Evolutionary conservation across 37 sponge, comb jelly and placozoan genomes (phyloP).

Genomic region (Cladorhizidae sp.): DNA sequence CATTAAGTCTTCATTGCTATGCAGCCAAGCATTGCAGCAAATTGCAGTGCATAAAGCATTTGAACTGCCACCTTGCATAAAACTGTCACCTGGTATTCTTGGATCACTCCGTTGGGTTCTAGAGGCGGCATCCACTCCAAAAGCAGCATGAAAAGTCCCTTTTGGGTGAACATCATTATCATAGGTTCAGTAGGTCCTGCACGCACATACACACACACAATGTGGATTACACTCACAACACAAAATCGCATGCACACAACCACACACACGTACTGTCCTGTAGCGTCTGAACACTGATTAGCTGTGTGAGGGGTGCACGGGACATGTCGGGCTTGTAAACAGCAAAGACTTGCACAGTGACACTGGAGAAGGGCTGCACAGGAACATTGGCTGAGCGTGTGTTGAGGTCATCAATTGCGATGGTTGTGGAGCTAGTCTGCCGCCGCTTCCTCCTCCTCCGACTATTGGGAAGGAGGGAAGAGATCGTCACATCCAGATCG

Average conservation of each 20-base stretch:
- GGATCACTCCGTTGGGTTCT: slow-evolving; percentile 51
- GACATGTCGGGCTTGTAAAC: background rate
- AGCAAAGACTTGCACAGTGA: slow-evolving; percentile 17
- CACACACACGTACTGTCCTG: too few relatives aligned
- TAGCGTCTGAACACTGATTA: too few relatives aligned
- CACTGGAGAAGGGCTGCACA: background rate
- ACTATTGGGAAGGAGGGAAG: background rate
- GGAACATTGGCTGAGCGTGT: background rate
- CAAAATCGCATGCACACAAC: too few relatives aligned
- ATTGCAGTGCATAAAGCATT: too few relatives aligned
- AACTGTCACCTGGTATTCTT: slow-evolving; percentile 27
- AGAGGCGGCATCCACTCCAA: slow-evolving; percentile 47
- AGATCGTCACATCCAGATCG: background rate
- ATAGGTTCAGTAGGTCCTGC: background rate
- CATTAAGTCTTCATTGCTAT: too few relatives aligned
- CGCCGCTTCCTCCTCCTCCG: background rate
- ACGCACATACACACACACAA: too few relatives aligned
- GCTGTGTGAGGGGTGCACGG: too few relatives aligned
- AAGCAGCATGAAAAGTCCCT: slow-evolving; percentile 2
- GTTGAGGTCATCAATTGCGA: too few relatives aligned
- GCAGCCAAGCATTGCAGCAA: too few relatives aligned
- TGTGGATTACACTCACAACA: background rate
- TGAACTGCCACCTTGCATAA: too few relatives aligned
- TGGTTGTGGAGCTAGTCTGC: background rate
- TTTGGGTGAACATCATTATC: background rate